phyloP scores from a whole-genome alignment of 2,797 vertebrate genomes.

The Ptychobarbus kaznakovi region DNA sequence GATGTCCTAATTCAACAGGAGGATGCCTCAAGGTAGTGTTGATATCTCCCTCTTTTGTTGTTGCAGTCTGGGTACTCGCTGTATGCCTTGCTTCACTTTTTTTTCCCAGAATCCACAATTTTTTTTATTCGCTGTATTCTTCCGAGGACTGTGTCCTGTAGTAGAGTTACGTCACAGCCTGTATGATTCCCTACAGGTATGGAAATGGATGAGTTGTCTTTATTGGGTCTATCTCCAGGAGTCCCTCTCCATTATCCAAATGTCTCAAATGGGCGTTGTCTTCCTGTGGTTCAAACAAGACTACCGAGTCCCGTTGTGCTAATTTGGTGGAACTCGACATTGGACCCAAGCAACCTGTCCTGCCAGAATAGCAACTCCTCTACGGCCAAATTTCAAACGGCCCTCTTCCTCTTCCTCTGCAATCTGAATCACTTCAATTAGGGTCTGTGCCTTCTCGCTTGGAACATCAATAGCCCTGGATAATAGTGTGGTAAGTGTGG shows the following conservation, averaged over 20 bases:
- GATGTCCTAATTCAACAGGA: too few species aligned
- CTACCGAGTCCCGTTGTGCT: neutral
- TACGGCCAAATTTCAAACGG: neutral
- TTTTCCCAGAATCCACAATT: neutral
- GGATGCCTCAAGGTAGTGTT: neutral
- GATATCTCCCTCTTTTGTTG: neutral
- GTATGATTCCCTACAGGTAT: conserved; percentile 51
- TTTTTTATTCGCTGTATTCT: conserved; percentile 37
- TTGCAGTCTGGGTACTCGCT: neutral
- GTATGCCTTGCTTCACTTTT: neutral
- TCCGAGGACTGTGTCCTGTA: conserved; percentile 8
- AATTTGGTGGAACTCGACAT: conserved; percentile 31
- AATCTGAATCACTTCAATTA: neutral
- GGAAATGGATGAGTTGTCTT: neutral
- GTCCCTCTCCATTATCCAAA: neutral
- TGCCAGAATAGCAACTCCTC: neutral
- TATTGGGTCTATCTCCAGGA: neutral
- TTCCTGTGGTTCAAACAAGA: conserved; percentile 25
- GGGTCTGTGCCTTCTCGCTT: conserved; percentile 1
- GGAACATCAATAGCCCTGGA: conserved; percentile 9
- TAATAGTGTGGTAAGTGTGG: neutral
- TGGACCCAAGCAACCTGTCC: conserved; percentile 26
- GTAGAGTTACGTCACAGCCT: conserved; percentile 30
- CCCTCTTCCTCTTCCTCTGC: neutral
- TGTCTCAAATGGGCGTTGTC: neutral